Evolutionary conservation across 1,140 invertebrate species (phyloP).

Genomic region (Aleiodes sp.): DNA sequence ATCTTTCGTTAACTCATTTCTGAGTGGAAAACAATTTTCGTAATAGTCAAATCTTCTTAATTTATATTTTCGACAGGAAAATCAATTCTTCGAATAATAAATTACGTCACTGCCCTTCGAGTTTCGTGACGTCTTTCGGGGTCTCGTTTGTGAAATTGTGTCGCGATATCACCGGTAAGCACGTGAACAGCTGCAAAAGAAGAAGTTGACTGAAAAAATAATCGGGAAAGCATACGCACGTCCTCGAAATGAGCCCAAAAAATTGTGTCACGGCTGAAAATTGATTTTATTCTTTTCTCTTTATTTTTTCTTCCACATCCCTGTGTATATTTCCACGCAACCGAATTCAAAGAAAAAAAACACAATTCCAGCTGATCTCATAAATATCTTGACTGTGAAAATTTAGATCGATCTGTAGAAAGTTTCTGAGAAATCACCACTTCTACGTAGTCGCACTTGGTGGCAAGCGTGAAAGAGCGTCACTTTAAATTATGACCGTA

Average conservation of each 20-base stretch:
- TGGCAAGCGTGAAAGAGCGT: background rate
- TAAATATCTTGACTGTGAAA: background rate
- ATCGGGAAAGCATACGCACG: background rate
- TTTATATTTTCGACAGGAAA: background rate
- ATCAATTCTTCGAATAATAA: background rate
- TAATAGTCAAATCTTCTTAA: too few relatives aligned
- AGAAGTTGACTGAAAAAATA: too few relatives aligned
- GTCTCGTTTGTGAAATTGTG: background rate
- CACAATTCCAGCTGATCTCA: background rate
- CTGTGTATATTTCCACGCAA: too few relatives aligned
- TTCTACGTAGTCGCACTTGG: background rate
- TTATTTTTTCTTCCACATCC: background rate
- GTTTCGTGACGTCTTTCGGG: background rate
- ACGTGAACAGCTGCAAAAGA: background rate
- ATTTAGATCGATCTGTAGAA: background rate
- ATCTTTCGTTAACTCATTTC: too few relatives aligned
- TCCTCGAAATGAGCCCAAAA: background rate
- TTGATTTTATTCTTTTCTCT: background rate
- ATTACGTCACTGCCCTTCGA: background rate
- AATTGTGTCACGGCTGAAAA: slow-evolving; percentile 4
- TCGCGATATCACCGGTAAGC: background rate
- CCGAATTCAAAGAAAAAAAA: background rate
- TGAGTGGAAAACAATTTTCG: too few relatives aligned
- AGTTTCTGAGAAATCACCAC: background rate
- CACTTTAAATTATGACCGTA: background rate